Percentiles rank a stretch among this genome's conserved stretches.
These are phyloP conservation scores for Thripadectes ignobilis DNA, from an alignment of 2,797 vertebrate genomes.

Conservation along the genomic window DNA sequence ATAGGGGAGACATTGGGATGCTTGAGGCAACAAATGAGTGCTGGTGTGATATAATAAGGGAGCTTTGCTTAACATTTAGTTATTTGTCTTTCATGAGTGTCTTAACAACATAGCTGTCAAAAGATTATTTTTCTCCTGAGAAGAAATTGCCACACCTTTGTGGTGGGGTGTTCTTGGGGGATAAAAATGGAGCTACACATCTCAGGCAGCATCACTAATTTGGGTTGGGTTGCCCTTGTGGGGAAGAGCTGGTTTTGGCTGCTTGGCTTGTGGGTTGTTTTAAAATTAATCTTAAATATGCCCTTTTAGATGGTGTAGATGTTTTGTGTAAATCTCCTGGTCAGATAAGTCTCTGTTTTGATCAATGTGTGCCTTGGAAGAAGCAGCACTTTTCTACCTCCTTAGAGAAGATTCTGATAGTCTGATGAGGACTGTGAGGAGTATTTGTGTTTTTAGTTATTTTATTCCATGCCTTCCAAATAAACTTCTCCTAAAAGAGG, in stretches of 20 bases:
- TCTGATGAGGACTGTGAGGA: neutral
- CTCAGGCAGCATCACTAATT: neutral
- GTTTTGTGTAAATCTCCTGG: neutral
- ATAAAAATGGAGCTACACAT: rapidly evolving
- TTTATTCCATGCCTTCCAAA: neutral
- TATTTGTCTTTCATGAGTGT: neutral
- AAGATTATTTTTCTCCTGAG: neutral
- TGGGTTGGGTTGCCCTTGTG: neutral
- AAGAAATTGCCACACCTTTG: neutral
- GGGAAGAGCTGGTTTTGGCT: neutral
- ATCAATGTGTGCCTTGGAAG: neutral
- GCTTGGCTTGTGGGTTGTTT: neutral
- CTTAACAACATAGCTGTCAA: neutral
- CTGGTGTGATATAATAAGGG: neutral
- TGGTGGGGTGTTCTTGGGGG: neutral
- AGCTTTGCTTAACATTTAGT: neutral
- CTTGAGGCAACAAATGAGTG: neutral
- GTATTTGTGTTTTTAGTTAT: neutral
- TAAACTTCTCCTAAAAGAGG: neutral
- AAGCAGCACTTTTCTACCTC: neutral
- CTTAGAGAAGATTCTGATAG: neutral
- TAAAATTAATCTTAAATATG: neutral
- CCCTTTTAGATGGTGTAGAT: rapidly evolving
- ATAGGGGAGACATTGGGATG: neutral
- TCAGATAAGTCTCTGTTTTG: neutral